Percentiles rank a stretch among this genome's conserved stretches.
These are phyloP conservation scores for Limnodromus scolopaceus DNA, from an alignment of 2,797 vertebrate species.

Conservation along the genomic window DNA sequence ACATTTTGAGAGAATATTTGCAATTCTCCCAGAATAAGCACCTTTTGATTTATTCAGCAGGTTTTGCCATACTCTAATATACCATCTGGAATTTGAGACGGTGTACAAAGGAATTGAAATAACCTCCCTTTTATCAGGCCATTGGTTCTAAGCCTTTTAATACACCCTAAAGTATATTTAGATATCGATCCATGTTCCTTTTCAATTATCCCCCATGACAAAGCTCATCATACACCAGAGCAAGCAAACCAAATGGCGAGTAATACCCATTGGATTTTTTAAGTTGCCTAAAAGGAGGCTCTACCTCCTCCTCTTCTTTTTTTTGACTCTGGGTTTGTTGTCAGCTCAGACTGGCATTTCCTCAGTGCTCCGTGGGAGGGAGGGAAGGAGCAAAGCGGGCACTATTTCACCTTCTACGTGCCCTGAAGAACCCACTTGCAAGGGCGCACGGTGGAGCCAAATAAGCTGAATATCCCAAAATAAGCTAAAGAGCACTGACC, in stretches of 20 bases:
- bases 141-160: slow-evolving; percentile 6
- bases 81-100: neutral
- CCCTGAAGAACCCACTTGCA: neutral
- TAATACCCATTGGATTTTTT: neutral
- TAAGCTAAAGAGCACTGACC: neutral
- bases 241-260: neutral
- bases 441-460: neutral
- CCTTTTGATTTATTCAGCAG: neutral
- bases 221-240: neutral
- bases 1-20: neutral
- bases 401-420: neutral
- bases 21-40: neutral
- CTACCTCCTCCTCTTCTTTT: neutral
- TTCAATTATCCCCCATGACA: slow-evolving; percentile 12
- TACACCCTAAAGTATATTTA: slow-evolving; percentile 1
- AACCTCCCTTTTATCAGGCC: slow-evolving; percentile 23
- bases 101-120: neutral
- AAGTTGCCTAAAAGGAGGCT: neutral
- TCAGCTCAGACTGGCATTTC: neutral
- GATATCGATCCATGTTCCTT: neutral
- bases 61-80: neutral
- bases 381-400: neutral
- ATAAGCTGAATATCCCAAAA: too few relatives aligned
- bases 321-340: neutral
- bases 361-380: neutral